A percentile compares a stretch with the other conserved stretches of the same genome.
phyloP scores from a whole-genome alignment of 1,140 invertebrate species.

The Spodoptera frugiperda region DNA sequence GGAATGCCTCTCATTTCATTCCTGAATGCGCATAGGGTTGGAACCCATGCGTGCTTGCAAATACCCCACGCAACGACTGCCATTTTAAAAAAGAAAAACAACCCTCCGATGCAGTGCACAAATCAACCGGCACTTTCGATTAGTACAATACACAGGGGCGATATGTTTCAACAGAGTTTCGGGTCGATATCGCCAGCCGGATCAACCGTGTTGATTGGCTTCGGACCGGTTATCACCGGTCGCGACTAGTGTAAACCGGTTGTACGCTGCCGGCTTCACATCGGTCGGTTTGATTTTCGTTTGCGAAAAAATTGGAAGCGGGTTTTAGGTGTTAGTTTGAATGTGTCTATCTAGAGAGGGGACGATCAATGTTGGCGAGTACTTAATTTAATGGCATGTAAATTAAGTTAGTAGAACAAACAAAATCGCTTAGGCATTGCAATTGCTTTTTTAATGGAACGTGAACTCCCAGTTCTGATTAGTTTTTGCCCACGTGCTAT shows the following conservation, averaged over 20 bases:
- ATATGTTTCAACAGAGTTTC: slow-evolving; percentile 29
- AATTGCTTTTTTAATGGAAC: no score
- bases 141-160: slow-evolving; percentile 26
- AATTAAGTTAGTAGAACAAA: no score
- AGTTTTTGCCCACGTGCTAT: no score
- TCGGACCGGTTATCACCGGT: slow-evolving; percentile 41
- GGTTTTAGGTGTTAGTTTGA: slow-evolving; percentile 29
- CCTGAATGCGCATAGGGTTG: slow-evolving; percentile 13
- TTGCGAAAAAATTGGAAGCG: slow-evolving; percentile 21
- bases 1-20: slow-evolving; percentile 30
- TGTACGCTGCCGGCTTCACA: slow-evolving; percentile 32
- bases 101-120: slow-evolving; percentile 1
- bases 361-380: no score
- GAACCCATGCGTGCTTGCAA: slow-evolving; percentile 7
- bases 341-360: neutral
- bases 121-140: slow-evolving; percentile 42
- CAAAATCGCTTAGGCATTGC: no score
- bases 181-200: slow-evolving; percentile 49
- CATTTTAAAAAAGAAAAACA: slow-evolving; percentile 6
- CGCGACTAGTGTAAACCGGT: slow-evolving; percentile 43
- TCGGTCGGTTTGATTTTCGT: slow-evolving; percentile 29
- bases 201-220: slow-evolving; percentile 60
- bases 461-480: no score
- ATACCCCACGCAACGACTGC: neutral
- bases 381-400: no score